Evolutionary conservation across 64 coral and sea anemone species (phyloP), one percentile per base, ranked within the genome.

Genomic region (Orbicella faveolata): DNA sequence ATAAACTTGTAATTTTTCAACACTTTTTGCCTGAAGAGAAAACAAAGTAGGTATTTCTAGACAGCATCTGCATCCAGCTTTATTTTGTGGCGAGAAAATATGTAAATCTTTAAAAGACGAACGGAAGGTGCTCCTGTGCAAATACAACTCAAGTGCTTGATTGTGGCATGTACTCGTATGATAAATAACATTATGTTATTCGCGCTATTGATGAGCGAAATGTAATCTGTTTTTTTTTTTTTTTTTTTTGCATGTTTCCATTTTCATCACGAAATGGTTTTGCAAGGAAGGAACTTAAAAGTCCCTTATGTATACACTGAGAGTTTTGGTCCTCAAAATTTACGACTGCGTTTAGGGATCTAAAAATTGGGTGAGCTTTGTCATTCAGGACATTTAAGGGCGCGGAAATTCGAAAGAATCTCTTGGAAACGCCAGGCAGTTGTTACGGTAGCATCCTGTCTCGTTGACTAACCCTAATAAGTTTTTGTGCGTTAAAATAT

Each of bases 341-440:
- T 80, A 14, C 52, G 21, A 15, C n/a, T 16, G 14, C 61, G 78
- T 59, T 61, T 80, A 15, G 52, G 16, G 6, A n/a, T n/a, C 17
- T 41, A 41, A 41, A 76, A 76, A 76, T 41, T 79, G 48, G 41
- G 20, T 62, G 12, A 14, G 54, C n/a, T 20, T 12, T 8, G 65
- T 68, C 65, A 16, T 59, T 59, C 15, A 59, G 55, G 21, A n/a
- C 23, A 52, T 62, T 61, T 61, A 61, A 57, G 53, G 21, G 75
- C 12, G 55, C 75, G 75, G 36, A 44, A 44, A 44, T 18, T 76
- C 37, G 17, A 44, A 14, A 61, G 34, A 34, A 80, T 18, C 55
- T 16, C 61, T 83, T 83, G 62, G 17, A 83, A 67, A 83, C 17
- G 33, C 63, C 66, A 67, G 66, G 62, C 19, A 83, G 37, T 67